Evolutionary conservation across 1,140 invertebrate species (phyloP), one percentile per base, ranked within the genome.

Genomic region (Ladona fulva): DNA sequence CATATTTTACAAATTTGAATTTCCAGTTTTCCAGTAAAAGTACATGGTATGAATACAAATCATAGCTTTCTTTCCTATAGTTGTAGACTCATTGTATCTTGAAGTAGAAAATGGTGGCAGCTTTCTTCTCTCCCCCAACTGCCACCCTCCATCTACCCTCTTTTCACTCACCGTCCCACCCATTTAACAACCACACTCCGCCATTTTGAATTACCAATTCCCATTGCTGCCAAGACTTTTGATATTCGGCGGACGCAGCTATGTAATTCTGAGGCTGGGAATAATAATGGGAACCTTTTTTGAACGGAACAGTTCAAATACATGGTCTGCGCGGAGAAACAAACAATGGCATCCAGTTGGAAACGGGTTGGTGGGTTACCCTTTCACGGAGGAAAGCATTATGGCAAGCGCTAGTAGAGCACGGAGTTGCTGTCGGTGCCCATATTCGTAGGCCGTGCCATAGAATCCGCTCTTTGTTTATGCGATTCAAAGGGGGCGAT

Each of bases 191-290:
- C 52, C 19, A 52, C 44, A 52, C 44, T 52, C 44, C 52, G 52
- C 52, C 52, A 66, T 66, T 66, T 66, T 66, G n/a, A 66, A 66
- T 66, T 12, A 66, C 52, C 52, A 66, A 66, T 66, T 66, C 52
- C 52, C n/a, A 66, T 66, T 66, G 52, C 52, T 19, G 16, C 52
- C 52, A 22, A 66, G n/a, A 66, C 52, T 22, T 66, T 66, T 66
- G 14, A 19, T 66, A 66, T 66, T 22, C 52, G 14, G n/a, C 52
- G 52, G 14, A 19, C 52, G 52, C 1, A 22, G 14, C 52, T 66
- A 66, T 66, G 52, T 66, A 66, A 66, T 66, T 66, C 52, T 66
- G 52, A 22, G 52, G 52, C 16, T 19, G 52, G n/a, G 52, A 66
- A 66, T 66, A 66, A 66, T 66, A 66, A 66, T 66, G 52, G n/a